These are phyloP conservation scores for Corythornis leucogaster DNA, from an alignment of 2,797 vertebrate species.

Conservation along the genomic window DNA sequence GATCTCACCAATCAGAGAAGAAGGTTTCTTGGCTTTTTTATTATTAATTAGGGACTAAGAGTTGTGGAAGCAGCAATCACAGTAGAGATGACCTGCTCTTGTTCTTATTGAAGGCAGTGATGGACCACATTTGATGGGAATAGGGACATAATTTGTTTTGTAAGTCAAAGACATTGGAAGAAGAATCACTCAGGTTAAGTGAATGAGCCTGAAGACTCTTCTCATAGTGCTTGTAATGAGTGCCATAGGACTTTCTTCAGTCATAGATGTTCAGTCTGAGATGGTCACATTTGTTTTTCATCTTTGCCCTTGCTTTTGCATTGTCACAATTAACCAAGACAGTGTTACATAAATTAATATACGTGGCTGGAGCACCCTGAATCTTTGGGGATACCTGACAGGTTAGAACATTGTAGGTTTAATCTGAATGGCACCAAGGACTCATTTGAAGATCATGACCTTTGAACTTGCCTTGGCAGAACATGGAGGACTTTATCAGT, in stretches of 20 bases:
- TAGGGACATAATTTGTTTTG: background rate
- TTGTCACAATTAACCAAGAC: background rate
- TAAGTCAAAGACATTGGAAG: background rate
- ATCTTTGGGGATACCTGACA: background rate
- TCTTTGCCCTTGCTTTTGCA: background rate
- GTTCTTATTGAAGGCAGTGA: background rate
- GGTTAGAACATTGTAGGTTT: background rate
- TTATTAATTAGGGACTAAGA: background rate
- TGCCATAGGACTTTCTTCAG: fast-evolving
- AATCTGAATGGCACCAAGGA: background rate
- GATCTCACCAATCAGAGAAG: background rate
- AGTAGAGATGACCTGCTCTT: background rate
- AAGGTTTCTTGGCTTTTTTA: background rate
- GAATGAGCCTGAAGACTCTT: background rate
- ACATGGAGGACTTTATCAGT: slow-evolving; percentile 9
- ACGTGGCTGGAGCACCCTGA: background rate
- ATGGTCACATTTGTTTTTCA: fast-evolving
- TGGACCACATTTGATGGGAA: background rate
- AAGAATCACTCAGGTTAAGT: fast-evolving
- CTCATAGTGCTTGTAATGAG: background rate
- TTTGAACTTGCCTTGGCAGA: slow-evolving; percentile 29
- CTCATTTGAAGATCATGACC: background rate
- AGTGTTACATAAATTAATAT: background rate
- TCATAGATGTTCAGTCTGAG: background rate
- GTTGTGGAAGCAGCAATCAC: background rate